Evolutionary conservation across 2,888 invertebrate genomes (phyloP).

Genomic region (Lacanobia wlatinum): DNA sequence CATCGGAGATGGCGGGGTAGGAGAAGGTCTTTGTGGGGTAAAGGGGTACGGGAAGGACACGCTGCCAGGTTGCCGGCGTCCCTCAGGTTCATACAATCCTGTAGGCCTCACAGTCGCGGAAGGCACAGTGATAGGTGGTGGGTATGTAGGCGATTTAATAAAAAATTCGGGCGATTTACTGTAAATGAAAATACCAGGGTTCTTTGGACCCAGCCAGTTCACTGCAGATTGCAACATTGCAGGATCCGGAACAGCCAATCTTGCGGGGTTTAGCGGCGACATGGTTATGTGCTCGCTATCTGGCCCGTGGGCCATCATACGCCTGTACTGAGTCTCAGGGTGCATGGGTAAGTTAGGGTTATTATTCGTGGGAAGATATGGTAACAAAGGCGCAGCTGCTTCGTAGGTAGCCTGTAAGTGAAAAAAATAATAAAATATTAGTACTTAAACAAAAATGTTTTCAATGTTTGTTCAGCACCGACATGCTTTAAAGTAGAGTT

Average conservation of each 20-base stretch:
- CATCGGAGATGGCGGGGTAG: neutral
- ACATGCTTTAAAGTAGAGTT: neutral
- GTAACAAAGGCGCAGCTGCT: neutral
- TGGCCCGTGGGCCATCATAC: conserved; percentile 47
- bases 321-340: conserved; percentile 28
- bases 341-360: conserved; percentile 24
- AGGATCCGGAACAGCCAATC: conserved; percentile 51
- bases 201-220: conserved; percentile 51
- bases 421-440: neutral
- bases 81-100: fast-evolving
- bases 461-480: too few species aligned
- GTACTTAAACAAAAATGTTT: neutral
- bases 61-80: fast-evolving
- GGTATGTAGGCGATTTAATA: conserved; percentile 46
- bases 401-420: conserved; percentile 45
- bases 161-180: conserved; percentile 7
- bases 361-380: conserved; percentile 34
- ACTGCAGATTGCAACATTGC: neutral
- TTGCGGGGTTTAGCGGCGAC: conserved; percentile 44
- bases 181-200: neutral
- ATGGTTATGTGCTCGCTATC: neutral
- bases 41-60: neutral
- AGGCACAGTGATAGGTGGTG: conserved; percentile 44
- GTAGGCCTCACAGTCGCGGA: conserved; percentile 26
- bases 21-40: neutral